phyloP scores from a whole-genome alignment of 2,797 vertebrate species.

The Anisognathus igniventris region DNA sequence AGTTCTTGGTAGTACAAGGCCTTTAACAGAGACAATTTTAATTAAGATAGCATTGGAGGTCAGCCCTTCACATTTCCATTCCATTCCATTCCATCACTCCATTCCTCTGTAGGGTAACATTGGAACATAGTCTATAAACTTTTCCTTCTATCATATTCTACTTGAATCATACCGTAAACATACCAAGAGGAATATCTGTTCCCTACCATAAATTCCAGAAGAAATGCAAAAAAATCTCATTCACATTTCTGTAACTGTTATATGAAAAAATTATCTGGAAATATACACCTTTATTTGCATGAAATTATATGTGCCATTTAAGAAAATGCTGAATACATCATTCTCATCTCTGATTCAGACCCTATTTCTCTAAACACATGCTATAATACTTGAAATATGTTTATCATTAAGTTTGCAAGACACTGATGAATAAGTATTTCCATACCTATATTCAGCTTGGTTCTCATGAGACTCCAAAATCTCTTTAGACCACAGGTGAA shows the following conservation, averaged over 20 bases:
- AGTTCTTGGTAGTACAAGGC: not conserved
- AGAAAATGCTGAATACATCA: not conserved
- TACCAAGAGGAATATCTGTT: not conserved
- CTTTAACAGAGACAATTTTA: conserved; percentile 17
- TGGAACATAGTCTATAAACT: not conserved
- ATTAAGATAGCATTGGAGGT: conserved; percentile 6
- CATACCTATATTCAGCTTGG: not conserved
- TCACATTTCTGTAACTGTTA: not conserved
- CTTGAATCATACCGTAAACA: not conserved
- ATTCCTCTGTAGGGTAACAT: not conserved
- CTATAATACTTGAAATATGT: not conserved
- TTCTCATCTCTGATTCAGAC: not conserved
- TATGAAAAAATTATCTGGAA: not conserved
- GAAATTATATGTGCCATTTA: not conserved
- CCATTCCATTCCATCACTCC: not conserved
- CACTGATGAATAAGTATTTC: conserved; percentile 13
- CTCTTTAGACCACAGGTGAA: not conserved
- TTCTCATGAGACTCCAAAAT: not conserved
- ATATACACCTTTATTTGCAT: not conserved
- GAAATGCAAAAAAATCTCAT: not conserved
- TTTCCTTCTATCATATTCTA: not conserved
- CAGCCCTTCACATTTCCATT: not conserved
- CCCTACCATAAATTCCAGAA: not conserved
- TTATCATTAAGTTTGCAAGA: not conserved
- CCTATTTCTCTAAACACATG: not conserved